Base-by-base conservation (phyloP, 2,113 vertebrate species). In the Hirundichthys speculiger region DNA sequence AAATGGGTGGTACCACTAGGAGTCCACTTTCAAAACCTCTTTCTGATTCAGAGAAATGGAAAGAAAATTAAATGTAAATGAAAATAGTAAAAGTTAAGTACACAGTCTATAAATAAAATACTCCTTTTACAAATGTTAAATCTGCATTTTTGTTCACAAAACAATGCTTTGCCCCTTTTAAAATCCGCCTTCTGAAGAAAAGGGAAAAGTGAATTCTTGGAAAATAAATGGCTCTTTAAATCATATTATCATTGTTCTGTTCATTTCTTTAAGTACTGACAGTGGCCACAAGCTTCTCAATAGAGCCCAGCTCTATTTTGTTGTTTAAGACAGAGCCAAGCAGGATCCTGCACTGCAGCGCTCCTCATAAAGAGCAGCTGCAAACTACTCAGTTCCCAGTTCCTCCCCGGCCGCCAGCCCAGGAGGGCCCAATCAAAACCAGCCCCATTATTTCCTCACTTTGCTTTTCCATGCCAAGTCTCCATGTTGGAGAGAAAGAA, bases 321-420 rank as follows among this genome's bases (percentile, higher is more conserved):
- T 34, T 34, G 30, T 34, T 34, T 34, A 5, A 48, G n/a, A 46
- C 56, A 5, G 74, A 79, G 75, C 83, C 79, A 82, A 86, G 79
- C 64, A 75, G 71, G 70, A 83, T 76, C 71, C 70, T 74, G 75
- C 73, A 60, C 77, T 69, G 63, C 71, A 11, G 9, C 18, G 16
- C 18, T 62, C 64, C 81, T 83, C 77, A 77, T 88, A 83, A 90
- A 87, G 79, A 83, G 78, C 85, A 90, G 84, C 85, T 84, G 82
- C 76, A 82, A 55, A 78, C 81, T 64, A 58, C 69, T 83, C 77
- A 58, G 77, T 83, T 84, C 65, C 75, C 85, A 72, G 85, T 83
- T 79, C 61, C 64, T 74, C 75, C 75, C 61, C 43, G 25, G 68
- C 77, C 67, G 45, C 70, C 82, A 80, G 80, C 65, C 67, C 73